A percentile compares a stretch with the other conserved stretches of the same genome.
These are phyloP conservation scores for Terebella lapidaria DNA, from an alignment of 2,888 invertebrate species.

Conservation along the genomic window DNA sequence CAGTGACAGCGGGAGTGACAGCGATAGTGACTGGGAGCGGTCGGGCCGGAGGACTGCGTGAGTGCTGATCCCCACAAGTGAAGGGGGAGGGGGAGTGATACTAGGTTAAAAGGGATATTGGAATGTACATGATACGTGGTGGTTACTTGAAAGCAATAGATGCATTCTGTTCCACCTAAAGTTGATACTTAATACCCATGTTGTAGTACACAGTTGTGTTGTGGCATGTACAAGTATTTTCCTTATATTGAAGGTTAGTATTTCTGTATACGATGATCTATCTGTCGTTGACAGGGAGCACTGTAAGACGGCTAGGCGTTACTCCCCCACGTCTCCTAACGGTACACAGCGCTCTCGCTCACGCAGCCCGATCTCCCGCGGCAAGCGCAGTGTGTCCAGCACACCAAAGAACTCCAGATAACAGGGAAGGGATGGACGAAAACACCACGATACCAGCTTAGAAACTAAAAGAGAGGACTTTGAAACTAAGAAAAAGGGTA, in stretches of 20 bases:
- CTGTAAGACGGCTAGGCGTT: no score
- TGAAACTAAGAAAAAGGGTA: no score
- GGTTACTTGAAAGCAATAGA: no score
- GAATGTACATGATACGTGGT: background rate
- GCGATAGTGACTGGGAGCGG: background rate
- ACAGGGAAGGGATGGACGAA: slow-evolving; percentile 13
- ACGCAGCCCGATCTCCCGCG: slow-evolving; percentile 6
- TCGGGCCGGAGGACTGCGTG: background rate
- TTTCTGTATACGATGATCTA: no score
- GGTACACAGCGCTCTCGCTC: slow-evolving; percentile 2
- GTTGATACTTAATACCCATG: no score
- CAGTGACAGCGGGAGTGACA: slow-evolving; percentile 39
- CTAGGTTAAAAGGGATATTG: background rate
- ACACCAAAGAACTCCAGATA: slow-evolving; percentile 45
- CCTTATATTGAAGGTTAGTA: no score
- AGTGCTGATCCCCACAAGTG: background rate
- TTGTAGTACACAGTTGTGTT: no score
- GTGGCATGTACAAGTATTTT: no score
- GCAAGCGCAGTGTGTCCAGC: slow-evolving; percentile 37
- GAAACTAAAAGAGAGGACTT: no score
- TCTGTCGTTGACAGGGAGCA: no score
- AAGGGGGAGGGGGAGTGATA: background rate
- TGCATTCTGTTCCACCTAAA: no score
- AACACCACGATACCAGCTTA: no score
- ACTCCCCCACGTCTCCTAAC: background rate